Conservation (phyloP, 2,888 invertebrate species). For the Spicauda simplicius region DNA sequence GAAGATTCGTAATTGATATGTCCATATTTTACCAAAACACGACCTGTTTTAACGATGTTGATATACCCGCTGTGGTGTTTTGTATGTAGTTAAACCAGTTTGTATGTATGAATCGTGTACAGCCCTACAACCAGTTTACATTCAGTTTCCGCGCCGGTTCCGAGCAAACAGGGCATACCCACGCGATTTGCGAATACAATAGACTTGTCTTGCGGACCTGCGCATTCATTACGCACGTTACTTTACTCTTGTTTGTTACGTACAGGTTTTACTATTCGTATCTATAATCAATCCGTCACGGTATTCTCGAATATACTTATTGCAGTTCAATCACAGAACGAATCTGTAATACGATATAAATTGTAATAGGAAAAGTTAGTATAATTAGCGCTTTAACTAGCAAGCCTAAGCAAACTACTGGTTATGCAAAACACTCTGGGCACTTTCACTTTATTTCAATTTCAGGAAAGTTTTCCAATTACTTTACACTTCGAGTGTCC, state of each 20-base stretch:
- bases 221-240: slow-evolving; percentile 4
- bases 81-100: slow-evolving; percentile 29
- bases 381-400: neutral
- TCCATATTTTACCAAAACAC: slow-evolving; percentile 5
- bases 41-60: slow-evolving; percentile 17
- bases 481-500: neutral
- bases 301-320: neutral
- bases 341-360: neutral
- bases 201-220: slow-evolving; percentile 20
- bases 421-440: slow-evolving; percentile 5
- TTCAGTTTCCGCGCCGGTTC: slow-evolving; percentile 29
- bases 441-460: slow-evolving; percentile 14
- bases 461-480: slow-evolving; percentile 2
- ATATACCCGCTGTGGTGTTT: slow-evolving; percentile 18
- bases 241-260: slow-evolving; percentile 9
- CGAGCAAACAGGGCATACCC: slow-evolving; percentile 23
- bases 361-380: neutral
- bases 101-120: slow-evolving; percentile 11
- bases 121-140: slow-evolving; percentile 31
- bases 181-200: slow-evolving; percentile 32
- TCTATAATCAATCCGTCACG: neutral
- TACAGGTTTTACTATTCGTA: neutral
- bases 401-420: slow-evolving; percentile 6
- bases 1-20: slow-evolving; percentile 3
- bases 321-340: neutral